phyloP scores from a whole-genome alignment of 2,797 vertebrate genomes.

The Cheracebus regulus region DNA sequence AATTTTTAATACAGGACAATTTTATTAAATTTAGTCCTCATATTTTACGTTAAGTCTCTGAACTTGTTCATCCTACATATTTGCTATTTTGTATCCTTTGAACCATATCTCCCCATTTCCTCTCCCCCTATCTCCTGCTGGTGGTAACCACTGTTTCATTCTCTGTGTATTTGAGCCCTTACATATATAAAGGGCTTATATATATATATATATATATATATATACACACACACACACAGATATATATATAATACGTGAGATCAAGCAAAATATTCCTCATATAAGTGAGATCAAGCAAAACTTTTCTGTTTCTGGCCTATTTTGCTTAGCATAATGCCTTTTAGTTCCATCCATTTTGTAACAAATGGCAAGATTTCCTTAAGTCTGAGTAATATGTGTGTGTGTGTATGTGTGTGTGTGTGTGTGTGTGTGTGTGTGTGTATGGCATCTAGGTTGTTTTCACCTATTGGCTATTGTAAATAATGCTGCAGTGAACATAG shows the following conservation, averaged over 20 bases:
- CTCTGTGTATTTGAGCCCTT: neutral
- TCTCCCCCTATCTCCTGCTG: neutral
- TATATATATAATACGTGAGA: neutral
- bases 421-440: neutral
- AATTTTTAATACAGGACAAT: neutral
- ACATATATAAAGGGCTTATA: no score
- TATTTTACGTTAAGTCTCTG: neutral
- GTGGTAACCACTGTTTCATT: neutral
- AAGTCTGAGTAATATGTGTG: neutral
- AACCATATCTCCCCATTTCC: neutral
- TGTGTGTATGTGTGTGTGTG: neutral
- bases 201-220: neutral
- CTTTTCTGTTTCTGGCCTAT: neutral
- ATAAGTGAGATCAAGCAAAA: neutral
- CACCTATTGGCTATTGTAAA: neutral
- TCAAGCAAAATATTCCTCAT: neutral
- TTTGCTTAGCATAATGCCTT: neutral
- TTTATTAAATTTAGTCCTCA: neutral
- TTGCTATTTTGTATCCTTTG: neutral
- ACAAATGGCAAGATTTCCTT: neutral
- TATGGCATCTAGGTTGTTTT: neutral
- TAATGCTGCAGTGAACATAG: neutral
- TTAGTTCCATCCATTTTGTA: neutral
- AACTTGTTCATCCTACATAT: neutral
- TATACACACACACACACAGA: neutral